Base-by-base conservation (phyloP, 2,797 vertebrate genomes). In the Antennarius maculatus region DNA sequence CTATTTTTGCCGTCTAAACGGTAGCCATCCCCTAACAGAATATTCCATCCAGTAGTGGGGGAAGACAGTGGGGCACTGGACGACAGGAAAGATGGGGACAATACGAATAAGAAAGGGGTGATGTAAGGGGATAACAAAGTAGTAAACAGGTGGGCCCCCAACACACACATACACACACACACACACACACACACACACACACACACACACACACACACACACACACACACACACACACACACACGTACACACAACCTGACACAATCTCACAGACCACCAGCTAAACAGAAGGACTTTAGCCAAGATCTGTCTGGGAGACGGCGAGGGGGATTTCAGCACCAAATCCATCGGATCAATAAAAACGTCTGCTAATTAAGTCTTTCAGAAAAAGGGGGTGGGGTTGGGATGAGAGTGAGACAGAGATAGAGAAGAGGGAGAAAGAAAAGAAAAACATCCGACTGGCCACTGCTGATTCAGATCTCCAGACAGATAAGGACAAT, bases 281-380 rank as follows among this genome's bases (percentile, higher is more conserved):
- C 74, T 74, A 82, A 81, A 52, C 76, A 71, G 50, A 64, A 57
- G 69, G 86, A 88, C 86, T 89, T 90, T 87, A 91, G 59, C 64
- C 55, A 50, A 90, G 88, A 92, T 92, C 89, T 81, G 87, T 91
- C 90, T 92, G 81, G 88, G 79, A 92, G 91, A 92, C 90, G 84
- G 79, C 51, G 83, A 69, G 70, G 78, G 82, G 87, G 88, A 88
- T 92, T 92, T 89, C 45, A 79, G 74, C 59, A 69, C 62, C 83
- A 91, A 92, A 91, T 90, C 91, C 90, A 72, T 41, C 27, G n/a
- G 89, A 93, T 94, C 92, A 90, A 93, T 93, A 92, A 86, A 91
- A 86, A 87, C 82, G 89, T 90, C 91, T 90, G 92, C 88, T 92
- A 93, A 92, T 93, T 92, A 93, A 88, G 73, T 67, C 51, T 65